Conservation (phyloP, 92 coral and sea anemone species). For the Epizoanthus rinbou region DNA sequence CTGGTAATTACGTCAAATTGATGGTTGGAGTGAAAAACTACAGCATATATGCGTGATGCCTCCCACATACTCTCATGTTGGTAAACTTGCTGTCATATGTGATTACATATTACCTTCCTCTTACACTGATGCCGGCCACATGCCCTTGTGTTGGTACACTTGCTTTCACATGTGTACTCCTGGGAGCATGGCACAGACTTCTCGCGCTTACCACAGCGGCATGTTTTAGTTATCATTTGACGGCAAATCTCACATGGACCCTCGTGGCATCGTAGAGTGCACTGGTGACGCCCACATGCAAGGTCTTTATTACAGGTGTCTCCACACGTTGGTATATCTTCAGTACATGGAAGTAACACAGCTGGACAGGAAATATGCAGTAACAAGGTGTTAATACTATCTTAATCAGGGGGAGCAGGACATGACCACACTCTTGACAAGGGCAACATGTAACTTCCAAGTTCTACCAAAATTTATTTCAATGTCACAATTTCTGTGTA, state of each 20-base stretch:
- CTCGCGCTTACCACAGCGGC: slow-evolving; percentile 93
- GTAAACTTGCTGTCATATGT: background rate
- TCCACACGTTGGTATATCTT: slow-evolving; percentile 91
- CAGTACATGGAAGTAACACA: slow-evolving; percentile 85
- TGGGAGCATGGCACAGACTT: slow-evolving; percentile 84
- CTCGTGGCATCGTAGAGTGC: slow-evolving; percentile 87
- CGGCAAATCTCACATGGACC: slow-evolving; percentile 95
- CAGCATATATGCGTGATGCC: too few relatives aligned
- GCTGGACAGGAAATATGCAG: slow-evolving; percentile 48
- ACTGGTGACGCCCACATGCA: slow-evolving; percentile 85
- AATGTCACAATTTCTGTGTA: too few relatives aligned
- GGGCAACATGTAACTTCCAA: too few relatives aligned
- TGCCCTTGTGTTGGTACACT: slow-evolving; percentile 81
- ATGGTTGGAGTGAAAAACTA: background rate
- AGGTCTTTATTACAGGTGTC: slow-evolving; percentile 87
- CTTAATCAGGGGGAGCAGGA: too few relatives aligned
- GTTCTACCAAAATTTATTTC: too few relatives aligned
- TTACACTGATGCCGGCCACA: slow-evolving; percentile 94
- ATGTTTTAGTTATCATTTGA: slow-evolving; percentile 77
- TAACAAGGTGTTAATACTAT: too few relatives aligned
- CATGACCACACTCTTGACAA: too few relatives aligned
- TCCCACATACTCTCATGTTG: too few relatives aligned
- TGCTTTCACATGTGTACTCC: slow-evolving; percentile 84
- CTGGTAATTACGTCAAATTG: too few relatives aligned
- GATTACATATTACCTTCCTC: slow-evolving; percentile 64